phyloP scores from a whole-genome alignment of 2,113 vertebrate species.

The Alces alces region DNA sequence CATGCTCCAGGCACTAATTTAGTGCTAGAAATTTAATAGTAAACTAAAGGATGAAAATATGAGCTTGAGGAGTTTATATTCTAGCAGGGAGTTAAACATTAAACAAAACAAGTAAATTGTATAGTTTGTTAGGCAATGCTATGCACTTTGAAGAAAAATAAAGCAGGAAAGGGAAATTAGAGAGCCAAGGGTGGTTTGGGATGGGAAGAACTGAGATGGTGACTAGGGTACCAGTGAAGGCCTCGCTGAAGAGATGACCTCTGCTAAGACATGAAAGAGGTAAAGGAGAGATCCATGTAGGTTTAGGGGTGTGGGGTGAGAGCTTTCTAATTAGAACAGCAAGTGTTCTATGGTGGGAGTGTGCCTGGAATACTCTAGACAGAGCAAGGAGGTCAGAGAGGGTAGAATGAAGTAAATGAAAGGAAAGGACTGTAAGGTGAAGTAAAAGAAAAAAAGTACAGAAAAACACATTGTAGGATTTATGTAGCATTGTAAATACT shows the following conservation, averaged over 20 bases:
- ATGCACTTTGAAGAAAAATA: background rate
- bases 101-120: background rate
- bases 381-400: background rate
- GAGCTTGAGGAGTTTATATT: background rate
- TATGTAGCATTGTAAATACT: background rate
- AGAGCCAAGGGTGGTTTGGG: background rate
- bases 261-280: background rate
- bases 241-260: background rate
- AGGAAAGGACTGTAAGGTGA: background rate
- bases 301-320: accelerated
- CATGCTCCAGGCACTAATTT: background rate
- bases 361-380: background rate
- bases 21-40: background rate
- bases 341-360: background rate
- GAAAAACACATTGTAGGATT: background rate
- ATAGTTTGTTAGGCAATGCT: background rate
- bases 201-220: background rate
- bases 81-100: background rate
- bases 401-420: background rate
- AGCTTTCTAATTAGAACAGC: background rate
- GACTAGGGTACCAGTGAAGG: background rate
- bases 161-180: background rate
- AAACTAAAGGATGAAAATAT: background rate
- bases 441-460: background rate
- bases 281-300: background rate